Percentiles rank a stretch among this genome's conserved stretches.
Evolutionary conservation across 2,888 invertebrate genomes (phyloP).

Genomic region (Alsophila aescularia): DNA sequence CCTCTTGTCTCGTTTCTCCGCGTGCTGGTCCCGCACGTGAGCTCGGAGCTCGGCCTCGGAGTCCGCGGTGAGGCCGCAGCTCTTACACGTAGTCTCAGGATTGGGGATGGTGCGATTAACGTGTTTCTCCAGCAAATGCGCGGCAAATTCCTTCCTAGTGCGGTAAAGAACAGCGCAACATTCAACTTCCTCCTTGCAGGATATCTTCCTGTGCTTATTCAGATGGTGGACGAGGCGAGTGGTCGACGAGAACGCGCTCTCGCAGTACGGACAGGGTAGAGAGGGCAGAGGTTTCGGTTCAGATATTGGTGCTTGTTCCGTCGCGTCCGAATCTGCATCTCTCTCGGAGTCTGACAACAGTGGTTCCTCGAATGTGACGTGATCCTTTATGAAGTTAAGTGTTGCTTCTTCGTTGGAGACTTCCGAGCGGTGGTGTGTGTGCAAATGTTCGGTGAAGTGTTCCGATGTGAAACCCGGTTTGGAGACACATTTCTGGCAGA

Average conservation of each 20-base stretch:
- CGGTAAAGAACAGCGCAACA: constrained; percentile 51
- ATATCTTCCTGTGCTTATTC: constrained; percentile 56
- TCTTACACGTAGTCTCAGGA: constrained; percentile 45
- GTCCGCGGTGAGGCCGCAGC: constrained; percentile 50
- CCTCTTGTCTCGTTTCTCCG: constrained; percentile 29
- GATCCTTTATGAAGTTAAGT: constrained; percentile 55
- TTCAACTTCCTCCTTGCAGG: constrained; percentile 42
- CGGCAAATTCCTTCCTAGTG: constrained; percentile 33
- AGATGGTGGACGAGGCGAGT: constrained; percentile 62
- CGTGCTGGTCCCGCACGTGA: constrained; percentile 43
- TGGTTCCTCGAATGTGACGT: constrained; percentile 63
- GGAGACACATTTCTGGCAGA: constrained; percentile 60
- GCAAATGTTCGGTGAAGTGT: constrained; percentile 54
- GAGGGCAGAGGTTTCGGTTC: neutral
- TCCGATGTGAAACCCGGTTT: constrained; percentile 43
- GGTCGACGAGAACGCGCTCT: constrained; percentile 58
- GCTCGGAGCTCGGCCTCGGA: constrained; percentile 35
- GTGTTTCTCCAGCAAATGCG: constrained; percentile 58
- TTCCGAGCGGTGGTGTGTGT: constrained; percentile 40
- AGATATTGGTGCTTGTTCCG: neutral
- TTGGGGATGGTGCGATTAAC: constrained; percentile 27
- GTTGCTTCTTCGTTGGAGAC: constrained; percentile 30
- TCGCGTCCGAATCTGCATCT: constrained; percentile 27
- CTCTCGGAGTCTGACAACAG: constrained; percentile 49
- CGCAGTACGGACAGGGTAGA: constrained; percentile 61